Percentiles rank a stretch among this genome's conserved stretches.
phyloP scores from a whole-genome alignment of 2,888 invertebrate species.

The Polydrusus tereticollis region DNA sequence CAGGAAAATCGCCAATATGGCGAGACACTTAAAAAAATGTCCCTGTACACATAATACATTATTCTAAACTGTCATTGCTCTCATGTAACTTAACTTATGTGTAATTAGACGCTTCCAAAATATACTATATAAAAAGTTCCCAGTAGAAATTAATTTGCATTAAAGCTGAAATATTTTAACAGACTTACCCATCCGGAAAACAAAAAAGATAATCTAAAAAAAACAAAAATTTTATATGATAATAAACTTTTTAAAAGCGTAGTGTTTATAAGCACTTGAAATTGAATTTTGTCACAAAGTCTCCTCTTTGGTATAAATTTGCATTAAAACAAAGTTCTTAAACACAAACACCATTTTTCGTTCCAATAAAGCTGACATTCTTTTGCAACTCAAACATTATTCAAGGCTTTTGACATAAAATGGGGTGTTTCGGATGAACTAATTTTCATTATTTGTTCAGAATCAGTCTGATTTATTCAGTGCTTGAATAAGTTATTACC shows the following conservation, averaged over 20 bases:
- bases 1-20: too few relatives aligned
- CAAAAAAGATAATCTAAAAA: neutral
- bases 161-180: too few relatives aligned
- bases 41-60: too few relatives aligned
- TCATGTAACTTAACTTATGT: too few relatives aligned
- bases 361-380: neutral
- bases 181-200: neutral
- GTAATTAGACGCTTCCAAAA: too few relatives aligned
- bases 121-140: too few relatives aligned
- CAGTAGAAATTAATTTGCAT: too few relatives aligned
- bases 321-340: neutral
- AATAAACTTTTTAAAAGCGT: neutral
- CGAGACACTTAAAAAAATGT: too few relatives aligned
- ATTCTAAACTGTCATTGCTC: too few relatives aligned
- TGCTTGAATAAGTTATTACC: neutral
- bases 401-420: neutral
- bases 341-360: neutral
- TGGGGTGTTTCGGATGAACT: slow-evolving; percentile 23
- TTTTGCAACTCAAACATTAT: neutral
- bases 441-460: slow-evolving; percentile 21
- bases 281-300: neutral
- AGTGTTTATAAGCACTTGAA: neutral
- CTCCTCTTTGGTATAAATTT: neutral
- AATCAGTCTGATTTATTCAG: slow-evolving; percentile 27
- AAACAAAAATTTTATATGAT: neutral